Base-by-base conservation (phyloP, 2,797 vertebrate genomes). In the Microctenopoma lineatum region DNA sequence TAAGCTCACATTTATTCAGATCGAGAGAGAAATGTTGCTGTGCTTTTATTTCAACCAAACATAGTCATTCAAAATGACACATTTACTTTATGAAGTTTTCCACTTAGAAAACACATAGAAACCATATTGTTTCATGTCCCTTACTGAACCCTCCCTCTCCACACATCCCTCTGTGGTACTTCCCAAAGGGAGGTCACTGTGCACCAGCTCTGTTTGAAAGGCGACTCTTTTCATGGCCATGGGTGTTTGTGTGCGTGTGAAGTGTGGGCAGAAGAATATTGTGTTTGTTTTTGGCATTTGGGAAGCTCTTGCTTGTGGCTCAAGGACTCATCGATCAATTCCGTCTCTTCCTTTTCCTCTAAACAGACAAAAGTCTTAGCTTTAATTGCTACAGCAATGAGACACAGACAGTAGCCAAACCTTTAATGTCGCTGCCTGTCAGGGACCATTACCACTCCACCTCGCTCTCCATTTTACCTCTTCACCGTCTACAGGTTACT, bases 381-480 rank as follows among this genome's bases (percentile, higher is more conserved):
- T 80, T 79, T 86, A 86, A 86, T 85, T 87, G 79, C 79, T 57
- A 26, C 73, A 75, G 66, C 70, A 27, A 69, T 29, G 66, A 81
- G 45, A 50, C 46, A n/a, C 60, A 73, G 55, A 59, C 51, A 67
- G 51, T 26, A 25, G 42, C 50, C 56, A 45, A 58, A 75, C 66
- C 60, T 73, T 80, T 79, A 72, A 80, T 70, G 79, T 38, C 14
- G 7, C 54, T 45, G 34, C 38, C 58, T 38, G 64, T 72, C 63
- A 39, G 59, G 13, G 34, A 63, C 67, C 70, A 36, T 46, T 11
- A 57, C 55, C 14, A 47, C 27, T 57, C 55, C 27, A 39, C 42
- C 47, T 66, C 51, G 45, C 50, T 38, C 48, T n/a, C 18, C 42
- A 14, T 53, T 69, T 59, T 51, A 25, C 32, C 34, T 41, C 45